These are phyloP conservation scores for Octomys mimax DNA, from an alignment of 2,797 vertebrate genomes.

Conservation along the genomic window DNA sequence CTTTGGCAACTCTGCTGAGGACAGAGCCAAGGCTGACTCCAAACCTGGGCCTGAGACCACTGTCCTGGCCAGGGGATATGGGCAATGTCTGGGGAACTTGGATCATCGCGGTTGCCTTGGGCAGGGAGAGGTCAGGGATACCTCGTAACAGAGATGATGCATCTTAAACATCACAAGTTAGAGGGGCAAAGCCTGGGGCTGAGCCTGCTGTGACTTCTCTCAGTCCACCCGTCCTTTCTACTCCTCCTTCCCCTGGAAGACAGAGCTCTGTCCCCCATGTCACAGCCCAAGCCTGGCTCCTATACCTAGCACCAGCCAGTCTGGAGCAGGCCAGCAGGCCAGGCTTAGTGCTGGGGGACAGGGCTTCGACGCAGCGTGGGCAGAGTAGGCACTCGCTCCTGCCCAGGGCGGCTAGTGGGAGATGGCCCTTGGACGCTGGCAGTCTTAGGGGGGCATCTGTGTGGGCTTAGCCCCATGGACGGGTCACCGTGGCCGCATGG, in stretches of 20 bases:
- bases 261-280: fast-evolving
- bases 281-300: background rate
- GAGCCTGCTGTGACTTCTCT: fast-evolving
- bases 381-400: background rate
- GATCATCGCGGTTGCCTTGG: background rate
- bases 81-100: background rate
- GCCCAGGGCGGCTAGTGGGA: background rate
- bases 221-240: too few relatives aligned
- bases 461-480: fast-evolving
- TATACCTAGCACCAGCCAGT: too few relatives aligned
- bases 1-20: background rate
- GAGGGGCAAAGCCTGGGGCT: background rate
- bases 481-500: background rate
- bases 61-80: background rate
- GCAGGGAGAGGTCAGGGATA: background rate
- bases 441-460: background rate
- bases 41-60: background rate
- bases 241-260: background rate
- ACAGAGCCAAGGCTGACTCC: background rate
- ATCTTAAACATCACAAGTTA: too few relatives aligned
- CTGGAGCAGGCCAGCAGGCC: fast-evolving
- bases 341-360: fast-evolving
- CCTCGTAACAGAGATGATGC: fast-evolving
- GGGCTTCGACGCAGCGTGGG: background rate
- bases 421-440: background rate